Conservation (phyloP, 2,888 invertebrate genomes). For the Tineola bisselliella region DNA sequence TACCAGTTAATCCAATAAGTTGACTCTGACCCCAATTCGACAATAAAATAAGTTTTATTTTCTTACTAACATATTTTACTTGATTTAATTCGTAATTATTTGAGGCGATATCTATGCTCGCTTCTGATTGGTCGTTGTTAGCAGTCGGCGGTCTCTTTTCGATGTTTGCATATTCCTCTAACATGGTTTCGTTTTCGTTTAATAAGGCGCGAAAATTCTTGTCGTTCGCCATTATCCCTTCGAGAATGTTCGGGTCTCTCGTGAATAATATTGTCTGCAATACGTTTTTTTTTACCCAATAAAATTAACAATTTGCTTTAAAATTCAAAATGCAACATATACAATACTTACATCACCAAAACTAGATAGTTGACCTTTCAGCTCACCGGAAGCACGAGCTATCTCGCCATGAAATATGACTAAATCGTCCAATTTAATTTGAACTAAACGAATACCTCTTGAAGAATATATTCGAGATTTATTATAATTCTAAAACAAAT, state of each 20-base stretch:
- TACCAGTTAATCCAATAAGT: constrained; percentile 70
- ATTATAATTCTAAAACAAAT: constrained; percentile 79
- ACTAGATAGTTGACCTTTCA: constrained; percentile 73
- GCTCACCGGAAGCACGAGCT: constrained; percentile 78
- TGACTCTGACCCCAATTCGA: constrained; percentile 73
- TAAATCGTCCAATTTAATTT: constrained; percentile 73
- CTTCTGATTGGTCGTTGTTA: constrained; percentile 40
- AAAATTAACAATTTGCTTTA: too few species aligned
- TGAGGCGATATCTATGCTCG: not conserved
- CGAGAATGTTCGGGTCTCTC: constrained; percentile 77
- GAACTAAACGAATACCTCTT: constrained; percentile 77
- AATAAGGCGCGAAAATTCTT: constrained; percentile 49
- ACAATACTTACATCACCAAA: constrained; percentile 77
- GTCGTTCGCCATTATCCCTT: constrained; percentile 45
- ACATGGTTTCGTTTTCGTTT: constrained; percentile 41
- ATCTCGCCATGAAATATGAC: constrained; percentile 85
- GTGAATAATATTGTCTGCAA: constrained; percentile 85
- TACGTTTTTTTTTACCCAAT: not conserved
- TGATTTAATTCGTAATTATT: constrained; percentile 29
- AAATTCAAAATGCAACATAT: too few species aligned
- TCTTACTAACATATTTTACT: constrained; percentile 41
- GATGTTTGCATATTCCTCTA: constrained; percentile 27
- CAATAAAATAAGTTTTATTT: constrained; percentile 65
- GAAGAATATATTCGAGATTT: constrained; percentile 86
- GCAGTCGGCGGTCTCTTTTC: constrained; percentile 71